phyloP scores from a whole-genome alignment of 2,797 vertebrate species.

The Schizopygopsis pylzovi region DNA sequence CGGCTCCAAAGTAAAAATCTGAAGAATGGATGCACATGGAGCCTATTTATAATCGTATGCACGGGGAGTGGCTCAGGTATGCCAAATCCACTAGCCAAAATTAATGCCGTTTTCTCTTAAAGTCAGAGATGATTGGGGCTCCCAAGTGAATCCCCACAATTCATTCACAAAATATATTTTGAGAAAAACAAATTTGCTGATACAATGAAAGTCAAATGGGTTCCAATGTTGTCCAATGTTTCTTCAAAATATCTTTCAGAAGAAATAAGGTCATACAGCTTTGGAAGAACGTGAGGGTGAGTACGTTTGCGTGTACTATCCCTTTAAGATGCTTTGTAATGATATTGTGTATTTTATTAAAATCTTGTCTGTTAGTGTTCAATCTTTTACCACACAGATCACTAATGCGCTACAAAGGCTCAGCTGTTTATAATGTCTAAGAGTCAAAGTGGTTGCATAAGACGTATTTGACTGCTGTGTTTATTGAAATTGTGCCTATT shows the following conservation, averaged over 20 bases:
- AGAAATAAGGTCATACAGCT: neutral
- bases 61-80: too few relatives aligned
- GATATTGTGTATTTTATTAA: neutral
- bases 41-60: too few relatives aligned
- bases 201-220: too few relatives aligned
- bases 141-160: too few relatives aligned
- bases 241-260: neutral
- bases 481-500: constrained; percentile 53
- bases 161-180: neutral
- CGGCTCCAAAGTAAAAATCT: too few relatives aligned
- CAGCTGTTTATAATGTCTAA: constrained; percentile 35
- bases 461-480: constrained; percentile 45
- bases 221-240: too few relatives aligned
- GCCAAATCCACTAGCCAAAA: too few relatives aligned
- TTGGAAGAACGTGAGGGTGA: neutral
- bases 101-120: too few relatives aligned
- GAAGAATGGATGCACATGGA: too few relatives aligned
- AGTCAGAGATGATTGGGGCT: too few relatives aligned
- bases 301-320: neutral
- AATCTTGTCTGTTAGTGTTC: constrained; percentile 45
- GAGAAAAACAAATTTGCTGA: neutral
- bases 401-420: constrained; percentile 29
- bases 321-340: neutral
- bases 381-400: constrained; percentile 35
- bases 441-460: constrained; percentile 19